Evolutionary conservation across 2,888 invertebrate genomes (phyloP).

Genomic region (Lampropteryx suffumata): DNA sequence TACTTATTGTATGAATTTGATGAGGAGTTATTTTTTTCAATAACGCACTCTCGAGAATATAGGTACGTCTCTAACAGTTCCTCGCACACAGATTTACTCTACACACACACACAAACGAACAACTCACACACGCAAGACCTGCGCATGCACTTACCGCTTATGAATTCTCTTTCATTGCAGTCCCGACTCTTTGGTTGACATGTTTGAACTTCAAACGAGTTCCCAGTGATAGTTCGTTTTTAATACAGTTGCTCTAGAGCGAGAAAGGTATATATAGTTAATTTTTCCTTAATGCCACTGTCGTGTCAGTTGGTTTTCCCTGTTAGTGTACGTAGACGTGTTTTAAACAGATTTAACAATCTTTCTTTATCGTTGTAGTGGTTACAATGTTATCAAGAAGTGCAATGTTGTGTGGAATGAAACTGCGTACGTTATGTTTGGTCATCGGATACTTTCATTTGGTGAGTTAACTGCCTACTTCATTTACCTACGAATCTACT

Average conservation of each 20-base stretch:
- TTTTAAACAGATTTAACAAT: slow-evolving; percentile 20
- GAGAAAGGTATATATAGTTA: slow-evolving; percentile 10
- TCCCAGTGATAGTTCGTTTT: background rate
- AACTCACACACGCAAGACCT: slow-evolving; percentile 25
- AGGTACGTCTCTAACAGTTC: background rate
- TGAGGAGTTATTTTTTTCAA: no score
- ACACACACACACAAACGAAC: slow-evolving; percentile 3
- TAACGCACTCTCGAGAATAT: no score
- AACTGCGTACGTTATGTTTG: slow-evolving; percentile 51
- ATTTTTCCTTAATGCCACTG: slow-evolving; percentile 17
- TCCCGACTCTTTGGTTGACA: slow-evolving; percentile 10
- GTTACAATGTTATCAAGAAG: slow-evolving; percentile 40
- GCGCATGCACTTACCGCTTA: slow-evolving; percentile 26
- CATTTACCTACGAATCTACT: no score
- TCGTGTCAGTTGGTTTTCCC: slow-evolving; percentile 10
- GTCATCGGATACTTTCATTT: slow-evolving; percentile 59
- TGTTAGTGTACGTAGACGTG: background rate
- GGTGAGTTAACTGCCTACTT: slow-evolving; percentile 44
- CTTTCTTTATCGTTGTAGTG: slow-evolving; percentile 30
- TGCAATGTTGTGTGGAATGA: slow-evolving; percentile 42
- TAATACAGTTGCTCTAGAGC: background rate
- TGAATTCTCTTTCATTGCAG: slow-evolving; percentile 14
- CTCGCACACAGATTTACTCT: background rate
- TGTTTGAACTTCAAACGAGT: slow-evolving; percentile 13
- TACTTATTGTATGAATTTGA: no score